Base-by-base conservation (phyloP, 2,888 invertebrate genomes). In the Baccha elongata region DNA sequence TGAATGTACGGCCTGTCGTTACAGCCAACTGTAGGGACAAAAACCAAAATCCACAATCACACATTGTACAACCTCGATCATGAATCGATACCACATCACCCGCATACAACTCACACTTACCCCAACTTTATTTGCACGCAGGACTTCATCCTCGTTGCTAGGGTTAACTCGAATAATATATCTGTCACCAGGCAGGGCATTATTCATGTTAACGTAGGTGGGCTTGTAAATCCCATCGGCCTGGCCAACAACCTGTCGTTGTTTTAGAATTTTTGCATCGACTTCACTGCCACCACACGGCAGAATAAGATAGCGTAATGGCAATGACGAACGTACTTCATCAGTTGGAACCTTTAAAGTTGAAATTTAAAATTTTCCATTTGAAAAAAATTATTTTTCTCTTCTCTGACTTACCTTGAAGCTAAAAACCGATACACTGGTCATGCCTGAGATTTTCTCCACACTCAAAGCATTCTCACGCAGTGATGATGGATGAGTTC, bases 221-320 rank as follows among this genome's bases (percentile, higher is more conserved):
- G 92, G 92, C 40, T 91, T 90, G 84, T 92, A 91, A 52, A 92
- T 90, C 44, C 88, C 89, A 19, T 86, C 88, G 55, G 89, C 88
- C 1, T 87, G 86, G 21, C 89, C 87, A 11, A 92, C 88, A 19
- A 88, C 84, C 53, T 88, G 87, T 3, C 90, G 89, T 71, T 91
- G 90, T 15, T 90, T 87, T 11, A 91, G 87, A 11, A 92, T 88
- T 84, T 91, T 91, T 1, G 92, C 91, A 52, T 92, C 90, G 1
- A 92, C 91, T 53, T 91, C 86, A 91, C 92, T 90, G 48, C 90
- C 90, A 2, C 92, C 92, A 85, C 93, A 93, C 0, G 93, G 92
- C 86, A 93, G 89, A 3, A 93, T 88, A 55, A 92, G 91, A 62
- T 93, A 89, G 1, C 90, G 88, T 78, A 89, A 67, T 37, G 85